These are phyloP conservation scores for Pristionchus maxplancki DNA, from an alignment of 2,888 invertebrate species.

Conservation along the genomic window DNA sequence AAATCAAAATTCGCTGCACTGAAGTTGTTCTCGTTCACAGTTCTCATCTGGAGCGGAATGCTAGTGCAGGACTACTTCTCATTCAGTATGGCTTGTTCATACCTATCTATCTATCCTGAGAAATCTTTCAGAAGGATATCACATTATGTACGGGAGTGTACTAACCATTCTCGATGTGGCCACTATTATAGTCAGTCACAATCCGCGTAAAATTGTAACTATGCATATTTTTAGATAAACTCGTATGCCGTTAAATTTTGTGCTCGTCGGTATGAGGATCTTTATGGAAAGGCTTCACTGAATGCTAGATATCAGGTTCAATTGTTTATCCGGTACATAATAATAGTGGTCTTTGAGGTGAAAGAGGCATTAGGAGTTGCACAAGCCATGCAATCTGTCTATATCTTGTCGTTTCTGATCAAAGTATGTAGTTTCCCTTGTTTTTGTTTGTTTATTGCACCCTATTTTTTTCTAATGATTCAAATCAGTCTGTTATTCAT, in stretches of 20 bases:
- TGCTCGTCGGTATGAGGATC: neutral
- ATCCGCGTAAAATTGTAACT: neutral
- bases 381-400: neutral
- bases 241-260: neutral
- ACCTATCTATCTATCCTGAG: too few relatives aligned
- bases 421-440: too few relatives aligned
- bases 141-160: neutral
- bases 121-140: constrained; percentile 4
- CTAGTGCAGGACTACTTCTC: neutral
- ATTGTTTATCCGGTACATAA: too few relatives aligned
- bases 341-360: neutral
- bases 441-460: neutral
- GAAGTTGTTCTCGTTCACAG: neutral
- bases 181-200: neutral
- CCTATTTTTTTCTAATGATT: neutral
- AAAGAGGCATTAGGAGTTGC: neutral
- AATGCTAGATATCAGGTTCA: neutral
- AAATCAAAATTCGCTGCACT: neutral
- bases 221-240: neutral
- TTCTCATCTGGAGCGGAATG: neutral
- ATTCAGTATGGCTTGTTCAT: neutral
- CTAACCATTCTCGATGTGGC: neutral
- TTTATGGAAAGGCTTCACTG: neutral
- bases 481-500: neutral
- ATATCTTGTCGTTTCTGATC: neutral